Base-by-base conservation (phyloP, 1,140 invertebrate genomes). In the Marisa cornuarietis region DNA sequence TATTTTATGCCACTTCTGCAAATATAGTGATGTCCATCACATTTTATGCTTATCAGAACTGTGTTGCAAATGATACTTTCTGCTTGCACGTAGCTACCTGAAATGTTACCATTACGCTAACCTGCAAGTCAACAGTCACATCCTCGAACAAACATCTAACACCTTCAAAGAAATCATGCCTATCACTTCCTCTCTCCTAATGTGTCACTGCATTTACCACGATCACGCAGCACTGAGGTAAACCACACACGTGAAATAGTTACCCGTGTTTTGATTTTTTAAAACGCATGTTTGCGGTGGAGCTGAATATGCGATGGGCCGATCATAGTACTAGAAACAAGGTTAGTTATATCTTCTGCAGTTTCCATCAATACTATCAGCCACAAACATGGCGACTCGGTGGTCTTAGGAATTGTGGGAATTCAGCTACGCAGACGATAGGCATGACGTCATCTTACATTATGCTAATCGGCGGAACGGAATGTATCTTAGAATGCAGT, bases 371-470 rank as follows among this genome's bases (percentile, higher is more conserved):
- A 73, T 73, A 22, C 26, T 51, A 68, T 69, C 65, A n/a, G 76
- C 63, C 76, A 76, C 54, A 54, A 77, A 77, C 65, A 77, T 77
- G 76, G 76, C 76, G 76, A 65, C 76, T 77, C 42, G 51, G n/a
- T 49, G 76, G 26, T 14, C 76, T 51, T 1, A 26, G 42, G 76
- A 77, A 77, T 77, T 77, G 49, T 77, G 76, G 76, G 76, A 77
- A 73, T 65, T 76, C 74, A 68, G 71, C 63, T 68, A 77, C 76
- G 76, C 76, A 77, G 76, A 68, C 76, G 65, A 77, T 77, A 76
- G 58, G 65, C 31, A 76, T 76, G 76, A 77, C 76, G 76, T 77
- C 76, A 77, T 69, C 74, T 13, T 77, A 77, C n/a, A 77, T 77
- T 77, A 77, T 68, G 65, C 31, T 77, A 77, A 77, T 77, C 65